phyloP scores from a whole-genome alignment of 2,797 vertebrate species.

The Urosaurus nigricauda region DNA sequence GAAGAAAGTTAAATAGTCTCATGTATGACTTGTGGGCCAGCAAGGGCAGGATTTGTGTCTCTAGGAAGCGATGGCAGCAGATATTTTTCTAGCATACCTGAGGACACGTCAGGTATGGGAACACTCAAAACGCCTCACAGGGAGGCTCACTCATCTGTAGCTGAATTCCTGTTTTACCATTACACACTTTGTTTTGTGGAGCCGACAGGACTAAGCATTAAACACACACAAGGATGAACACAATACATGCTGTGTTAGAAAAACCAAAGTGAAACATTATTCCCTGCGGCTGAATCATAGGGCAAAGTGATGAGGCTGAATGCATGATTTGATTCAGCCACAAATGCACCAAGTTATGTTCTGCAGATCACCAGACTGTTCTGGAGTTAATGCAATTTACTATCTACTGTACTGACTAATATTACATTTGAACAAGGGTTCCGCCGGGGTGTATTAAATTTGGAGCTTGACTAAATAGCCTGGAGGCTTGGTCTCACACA shows the following conservation, averaged over 20 bases:
- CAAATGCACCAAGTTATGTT: neutral
- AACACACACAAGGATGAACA: neutral
- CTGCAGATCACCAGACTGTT: slow-evolving; percentile 10
- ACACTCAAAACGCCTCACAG: neutral
- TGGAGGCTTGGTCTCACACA: neutral
- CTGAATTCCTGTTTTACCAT: neutral
- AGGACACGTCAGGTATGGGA: neutral
- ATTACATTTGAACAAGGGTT: slow-evolving; percentile 27
- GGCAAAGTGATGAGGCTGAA: slow-evolving; percentile 8
- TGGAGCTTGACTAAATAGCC: neutral
- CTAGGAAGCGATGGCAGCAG: neutral
- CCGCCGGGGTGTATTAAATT: neutral
- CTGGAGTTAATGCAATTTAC: neutral
- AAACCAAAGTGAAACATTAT: slow-evolving; percentile 34
- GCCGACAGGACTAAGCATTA: neutral
- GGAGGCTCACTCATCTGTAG: neutral
- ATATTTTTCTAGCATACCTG: neutral
- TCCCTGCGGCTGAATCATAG: neutral
- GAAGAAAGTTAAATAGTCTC: no score
- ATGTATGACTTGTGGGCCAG: no score
- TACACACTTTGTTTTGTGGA: neutral
- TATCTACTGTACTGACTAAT: slow-evolving; percentile 4
- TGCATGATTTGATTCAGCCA: slow-evolving; percentile 26
- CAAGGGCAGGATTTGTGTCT: no score
- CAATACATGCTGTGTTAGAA: neutral